These are phyloP conservation scores for Ranitomeya imitator DNA, from an alignment of 2,113 vertebrate species.

Conservation along the genomic window DNA sequence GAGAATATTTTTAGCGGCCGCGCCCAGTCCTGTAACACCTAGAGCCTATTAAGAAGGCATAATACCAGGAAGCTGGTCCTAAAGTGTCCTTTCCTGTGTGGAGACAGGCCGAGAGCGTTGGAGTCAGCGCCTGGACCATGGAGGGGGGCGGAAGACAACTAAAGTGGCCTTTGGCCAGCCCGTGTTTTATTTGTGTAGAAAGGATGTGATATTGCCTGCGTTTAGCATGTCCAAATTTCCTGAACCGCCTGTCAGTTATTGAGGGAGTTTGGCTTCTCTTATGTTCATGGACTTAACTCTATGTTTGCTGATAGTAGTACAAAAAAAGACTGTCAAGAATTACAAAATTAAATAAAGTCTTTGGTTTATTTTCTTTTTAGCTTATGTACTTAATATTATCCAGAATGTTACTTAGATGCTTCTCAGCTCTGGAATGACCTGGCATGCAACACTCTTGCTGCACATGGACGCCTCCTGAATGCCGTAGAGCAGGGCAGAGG, in stretches of 20 bases:
- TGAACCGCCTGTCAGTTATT: conserved; percentile 56
- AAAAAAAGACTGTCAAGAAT: background rate
- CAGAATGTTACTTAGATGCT: background rate
- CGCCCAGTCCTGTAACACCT: conserved; percentile 80
- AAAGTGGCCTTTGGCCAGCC: conserved; percentile 58
- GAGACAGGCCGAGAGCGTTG: conserved; percentile 68
- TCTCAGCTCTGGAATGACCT: background rate
- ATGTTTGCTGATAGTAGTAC: background rate
- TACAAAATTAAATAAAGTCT: background rate
- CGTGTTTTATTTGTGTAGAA: conserved; percentile 58
- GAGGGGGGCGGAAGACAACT: conserved; percentile 58
- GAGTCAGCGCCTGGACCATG: conserved; percentile 67
- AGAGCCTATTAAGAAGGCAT: conserved; percentile 78
- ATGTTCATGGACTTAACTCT: conserved; percentile 35
- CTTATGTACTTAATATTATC: background rate
- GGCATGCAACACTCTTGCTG: background rate
- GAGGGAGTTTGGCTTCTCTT: conserved; percentile 27
- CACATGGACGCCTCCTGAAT: background rate
- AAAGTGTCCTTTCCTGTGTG: conserved; percentile 77
- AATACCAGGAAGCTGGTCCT: conserved; percentile 80
- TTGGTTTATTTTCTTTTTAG: background rate
- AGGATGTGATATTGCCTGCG: conserved; percentile 57
- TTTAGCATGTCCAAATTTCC: conserved; percentile 58
- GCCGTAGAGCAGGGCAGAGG: background rate
- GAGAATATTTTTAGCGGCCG: conserved; percentile 80